Percentiles rank a stretch among this genome's conserved stretches.
Evolutionary conservation across 2,797 vertebrate genomes (phyloP).

Genomic region (Fistularia commersonii): DNA sequence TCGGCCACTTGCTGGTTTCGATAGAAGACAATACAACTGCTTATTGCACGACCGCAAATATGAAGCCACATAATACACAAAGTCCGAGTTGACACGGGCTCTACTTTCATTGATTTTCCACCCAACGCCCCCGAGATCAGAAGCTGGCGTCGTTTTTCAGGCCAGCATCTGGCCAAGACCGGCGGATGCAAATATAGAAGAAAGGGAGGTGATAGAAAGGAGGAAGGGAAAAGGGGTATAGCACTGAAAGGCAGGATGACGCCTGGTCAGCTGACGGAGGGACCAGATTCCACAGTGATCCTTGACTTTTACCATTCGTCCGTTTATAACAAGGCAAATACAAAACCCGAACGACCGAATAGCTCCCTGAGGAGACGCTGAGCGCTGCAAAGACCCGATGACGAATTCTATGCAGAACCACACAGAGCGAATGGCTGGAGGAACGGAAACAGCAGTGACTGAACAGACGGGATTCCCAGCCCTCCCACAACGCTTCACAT

Average conservation of each 20-base stretch:
- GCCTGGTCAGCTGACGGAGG: constrained; percentile 39
- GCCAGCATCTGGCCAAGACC: too few species aligned
- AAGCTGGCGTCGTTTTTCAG: background rate
- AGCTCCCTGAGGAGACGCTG: too few species aligned
- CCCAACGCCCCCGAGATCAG: constrained; percentile 4
- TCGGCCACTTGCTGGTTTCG: too few species aligned
- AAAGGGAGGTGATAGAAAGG: constrained; percentile 2
- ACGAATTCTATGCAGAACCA: too few species aligned
- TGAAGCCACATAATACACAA: too few species aligned
- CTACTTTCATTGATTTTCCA: background rate
- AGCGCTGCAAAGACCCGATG: too few species aligned
- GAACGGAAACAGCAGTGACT: constrained; percentile 2
- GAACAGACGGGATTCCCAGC: constrained; percentile 36
- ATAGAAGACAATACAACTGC: too few species aligned
- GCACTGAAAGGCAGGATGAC: constrained; percentile 25
- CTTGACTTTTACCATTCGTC: constrained; percentile 39
- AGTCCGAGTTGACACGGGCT: constrained; percentile 3
- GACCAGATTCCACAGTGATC: constrained; percentile 55
- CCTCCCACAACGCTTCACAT: constrained; percentile 23
- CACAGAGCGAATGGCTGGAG: too few species aligned
- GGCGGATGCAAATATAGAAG: background rate
- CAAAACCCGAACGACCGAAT: too few species aligned
- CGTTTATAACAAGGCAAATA: constrained; percentile 19
- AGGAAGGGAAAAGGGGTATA: constrained; percentile 11
- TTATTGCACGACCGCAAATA: too few species aligned